Evolutionary conservation across 2,113 vertebrate species (phyloP), one percentile per base, ranked within the genome.

Genomic region (Mastomys natalensis): DNA sequence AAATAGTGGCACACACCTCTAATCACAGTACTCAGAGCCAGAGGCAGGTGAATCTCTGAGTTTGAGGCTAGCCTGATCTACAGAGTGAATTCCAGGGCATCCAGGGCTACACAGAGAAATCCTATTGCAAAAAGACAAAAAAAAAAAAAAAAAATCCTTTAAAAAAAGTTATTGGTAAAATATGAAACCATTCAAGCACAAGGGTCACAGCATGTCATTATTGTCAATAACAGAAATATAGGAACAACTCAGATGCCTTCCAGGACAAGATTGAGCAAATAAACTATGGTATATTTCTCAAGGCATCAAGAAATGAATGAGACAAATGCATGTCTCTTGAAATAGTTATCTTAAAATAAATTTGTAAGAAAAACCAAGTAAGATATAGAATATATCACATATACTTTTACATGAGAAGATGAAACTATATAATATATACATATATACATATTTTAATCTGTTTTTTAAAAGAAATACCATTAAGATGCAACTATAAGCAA

Each of bases 391-490:
- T 78, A 64, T 29, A 91, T 43, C 45, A 72, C 29, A 43, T 13
- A 89, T 81, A 8, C 10, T 84, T 94, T 91, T 55, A 93, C 40
- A 89, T 43, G 82, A 70, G 12, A 62, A 51, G 9, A 43, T 11
- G 95, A 78, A 60, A 87, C 92, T 12, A 77, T 55, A 10, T 45
- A 94, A 95, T 51, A 51, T 51, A 51, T 51, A 51, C 51, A 51
- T 48, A 48, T 48, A 48, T 64, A 94, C 29, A 90, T 12, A 24
- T 58, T 96, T 77, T 82, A 31, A 31, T 77, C 85, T 48, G 12
- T 84, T 80, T 92, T 31, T 34, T 78, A 68, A 93, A 97, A 91
- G 58, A 95, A 94, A 93, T 70, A 94, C 5, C 70, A 22, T 78
- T 93, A 82, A 51, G 24, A 80, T 53, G 90, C 2, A 96, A 81